A percentile compares a stretch with the other conserved stretches of the same genome.
Conservation (phyloP, 2,113 vertebrate species). For the Bothrops jararaca region DNA sequence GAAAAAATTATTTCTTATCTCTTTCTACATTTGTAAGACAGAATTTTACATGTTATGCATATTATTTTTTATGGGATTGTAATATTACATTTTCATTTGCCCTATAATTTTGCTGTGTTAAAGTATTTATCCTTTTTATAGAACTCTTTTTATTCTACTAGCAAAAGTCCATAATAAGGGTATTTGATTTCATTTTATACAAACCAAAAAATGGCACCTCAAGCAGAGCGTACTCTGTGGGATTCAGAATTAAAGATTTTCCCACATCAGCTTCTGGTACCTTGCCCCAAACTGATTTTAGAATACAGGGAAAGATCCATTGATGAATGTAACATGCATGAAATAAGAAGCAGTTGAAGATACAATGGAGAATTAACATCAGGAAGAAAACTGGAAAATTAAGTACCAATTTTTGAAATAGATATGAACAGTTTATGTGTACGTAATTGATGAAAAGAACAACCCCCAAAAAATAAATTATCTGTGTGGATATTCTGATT, state of each 20-base stretch:
- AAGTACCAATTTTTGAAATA: no score
- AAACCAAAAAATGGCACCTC: background rate
- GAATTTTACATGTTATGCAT: no score
- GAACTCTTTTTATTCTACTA: no score
- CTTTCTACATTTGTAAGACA: no score
- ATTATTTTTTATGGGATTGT: no score
- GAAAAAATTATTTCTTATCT: no score
- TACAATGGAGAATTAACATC: background rate
- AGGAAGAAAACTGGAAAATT: background rate
- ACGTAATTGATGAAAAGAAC: background rate
- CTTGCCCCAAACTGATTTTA: background rate
- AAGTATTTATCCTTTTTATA: no score
- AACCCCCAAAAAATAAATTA: rapidly evolving
- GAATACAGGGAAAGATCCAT: background rate
- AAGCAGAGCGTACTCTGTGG: background rate
- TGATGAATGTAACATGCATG: background rate
- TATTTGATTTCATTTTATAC: no score
- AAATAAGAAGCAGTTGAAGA: background rate
- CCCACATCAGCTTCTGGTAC: background rate
- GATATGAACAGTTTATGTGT: no score
- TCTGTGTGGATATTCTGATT: background rate
- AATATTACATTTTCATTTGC: no score
- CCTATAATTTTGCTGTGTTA: no score
- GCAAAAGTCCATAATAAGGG: no score
- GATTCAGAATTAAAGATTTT: background rate